These are phyloP conservation scores for Hemicordylus capensis DNA, from an alignment of 2,113 vertebrate genomes.

Conservation along the genomic window DNA sequence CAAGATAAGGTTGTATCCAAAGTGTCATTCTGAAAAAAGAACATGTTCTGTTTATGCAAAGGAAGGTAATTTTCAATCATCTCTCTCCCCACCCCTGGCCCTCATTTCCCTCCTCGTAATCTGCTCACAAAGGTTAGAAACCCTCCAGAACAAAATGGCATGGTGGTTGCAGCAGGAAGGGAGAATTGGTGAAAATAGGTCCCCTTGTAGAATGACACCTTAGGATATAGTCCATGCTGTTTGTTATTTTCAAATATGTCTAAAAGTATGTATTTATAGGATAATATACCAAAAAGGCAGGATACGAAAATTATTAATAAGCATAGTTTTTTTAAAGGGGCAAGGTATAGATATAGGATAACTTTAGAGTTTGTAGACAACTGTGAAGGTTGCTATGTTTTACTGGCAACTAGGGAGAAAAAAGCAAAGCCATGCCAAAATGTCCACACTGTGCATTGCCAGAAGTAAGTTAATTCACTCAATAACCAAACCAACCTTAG, in stretches of 20 bases:
- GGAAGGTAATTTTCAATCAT: too few species aligned
- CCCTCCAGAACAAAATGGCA: too few species aligned
- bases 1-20: neutral
- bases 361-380: neutral
- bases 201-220: too few species aligned
- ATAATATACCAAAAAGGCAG: neutral
- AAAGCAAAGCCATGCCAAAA: neutral
- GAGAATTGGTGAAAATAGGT: too few species aligned
- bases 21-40: too few species aligned
- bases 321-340: neutral
- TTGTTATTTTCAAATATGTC: neutral
- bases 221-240: too few species aligned
- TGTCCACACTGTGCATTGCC: neutral
- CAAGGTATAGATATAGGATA: neutral
- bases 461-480: accelerated
- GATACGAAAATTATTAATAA: neutral
- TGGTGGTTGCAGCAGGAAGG: too few species aligned
- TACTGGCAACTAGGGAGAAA: neutral
- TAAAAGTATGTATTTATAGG: neutral
- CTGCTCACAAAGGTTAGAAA: too few species aligned
- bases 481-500: neutral
- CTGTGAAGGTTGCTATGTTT: accelerated
- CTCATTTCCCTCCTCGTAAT: too few species aligned
- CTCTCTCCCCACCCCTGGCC: too few species aligned
- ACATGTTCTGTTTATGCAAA: too few species aligned